These are phyloP conservation scores for Acholoe squamosa DNA, from an alignment of 2,888 invertebrate genomes.

Conservation along the genomic window DNA sequence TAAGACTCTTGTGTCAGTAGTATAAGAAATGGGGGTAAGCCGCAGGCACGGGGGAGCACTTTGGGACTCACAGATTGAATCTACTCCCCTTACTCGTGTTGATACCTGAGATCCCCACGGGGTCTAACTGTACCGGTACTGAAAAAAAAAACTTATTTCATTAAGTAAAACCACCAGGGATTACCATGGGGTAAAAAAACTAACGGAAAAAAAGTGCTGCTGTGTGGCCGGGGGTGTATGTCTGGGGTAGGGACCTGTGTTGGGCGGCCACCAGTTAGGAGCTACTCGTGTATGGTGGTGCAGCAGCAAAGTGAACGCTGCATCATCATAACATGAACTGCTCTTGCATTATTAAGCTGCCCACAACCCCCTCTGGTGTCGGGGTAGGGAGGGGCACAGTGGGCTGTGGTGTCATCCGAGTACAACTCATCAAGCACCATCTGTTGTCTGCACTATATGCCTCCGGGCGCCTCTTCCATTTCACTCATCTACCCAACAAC, in stretches of 20 bases:
- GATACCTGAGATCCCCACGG: neutral
- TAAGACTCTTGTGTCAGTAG: constrained; percentile 32
- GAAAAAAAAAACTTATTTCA: neutral
- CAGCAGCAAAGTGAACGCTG: neutral
- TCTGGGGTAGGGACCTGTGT: neutral
- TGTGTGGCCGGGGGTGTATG: neutral
- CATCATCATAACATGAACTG: neutral
- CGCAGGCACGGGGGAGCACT: neutral
- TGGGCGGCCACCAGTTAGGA: neutral
- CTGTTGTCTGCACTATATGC: neutral
- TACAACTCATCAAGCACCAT: neutral
- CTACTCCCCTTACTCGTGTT: neutral
- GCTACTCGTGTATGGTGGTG: neutral
- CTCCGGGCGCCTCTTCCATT: neutral
- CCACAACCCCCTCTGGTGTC: neutral
- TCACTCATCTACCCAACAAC: constrained; percentile 10
- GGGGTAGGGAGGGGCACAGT: neutral
- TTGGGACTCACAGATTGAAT: neutral
- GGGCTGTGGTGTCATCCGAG: neutral
- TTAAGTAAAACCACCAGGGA: neutral
- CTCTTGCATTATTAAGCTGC: neutral
- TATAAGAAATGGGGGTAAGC: constrained; percentile 14
- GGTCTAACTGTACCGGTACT: too few relatives aligned
- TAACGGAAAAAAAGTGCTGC: neutral
- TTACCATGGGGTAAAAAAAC: neutral